phyloP scores from a whole-genome alignment of 2,113 vertebrate genomes.

The Dermatemys mawii region DNA sequence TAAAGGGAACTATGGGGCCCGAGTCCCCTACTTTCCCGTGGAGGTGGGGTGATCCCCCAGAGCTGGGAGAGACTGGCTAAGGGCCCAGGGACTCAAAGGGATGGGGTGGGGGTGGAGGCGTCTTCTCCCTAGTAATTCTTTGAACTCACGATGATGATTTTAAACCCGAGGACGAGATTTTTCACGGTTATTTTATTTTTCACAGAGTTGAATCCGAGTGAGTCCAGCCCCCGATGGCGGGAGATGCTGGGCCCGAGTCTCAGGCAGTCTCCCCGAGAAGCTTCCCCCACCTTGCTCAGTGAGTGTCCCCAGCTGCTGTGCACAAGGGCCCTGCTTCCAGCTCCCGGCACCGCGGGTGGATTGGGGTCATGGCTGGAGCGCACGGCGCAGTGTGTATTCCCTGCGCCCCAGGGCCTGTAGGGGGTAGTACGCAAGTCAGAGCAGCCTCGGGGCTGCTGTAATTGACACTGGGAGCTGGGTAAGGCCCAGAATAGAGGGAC shows the following conservation, averaged over 20 bases:
- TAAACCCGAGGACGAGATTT: neutral
- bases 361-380: neutral
- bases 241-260: neutral
- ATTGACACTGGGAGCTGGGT: neutral
- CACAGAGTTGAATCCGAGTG: neutral
- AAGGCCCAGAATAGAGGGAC: neutral
- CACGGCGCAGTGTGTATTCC: neutral
- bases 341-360: neutral
- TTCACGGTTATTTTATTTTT: neutral
- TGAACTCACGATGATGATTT: neutral
- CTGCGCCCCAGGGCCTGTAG: neutral
- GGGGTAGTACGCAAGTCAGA: neutral
- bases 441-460: neutral
- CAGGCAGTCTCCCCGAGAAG: neutral
- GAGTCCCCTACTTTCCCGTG: neutral
- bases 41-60: neutral
- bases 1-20: neutral
- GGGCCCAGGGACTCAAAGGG: neutral
- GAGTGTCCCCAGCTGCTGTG: neutral
- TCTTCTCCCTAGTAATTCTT: neutral
- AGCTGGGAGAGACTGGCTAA: too few species aligned
- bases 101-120: neutral
- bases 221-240: neutral
- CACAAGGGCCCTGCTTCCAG: neutral
- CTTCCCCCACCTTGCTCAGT: neutral